Evolutionary conservation across 2,888 invertebrate genomes (phyloP).

Genomic region (Sarcophaga variegata): DNA sequence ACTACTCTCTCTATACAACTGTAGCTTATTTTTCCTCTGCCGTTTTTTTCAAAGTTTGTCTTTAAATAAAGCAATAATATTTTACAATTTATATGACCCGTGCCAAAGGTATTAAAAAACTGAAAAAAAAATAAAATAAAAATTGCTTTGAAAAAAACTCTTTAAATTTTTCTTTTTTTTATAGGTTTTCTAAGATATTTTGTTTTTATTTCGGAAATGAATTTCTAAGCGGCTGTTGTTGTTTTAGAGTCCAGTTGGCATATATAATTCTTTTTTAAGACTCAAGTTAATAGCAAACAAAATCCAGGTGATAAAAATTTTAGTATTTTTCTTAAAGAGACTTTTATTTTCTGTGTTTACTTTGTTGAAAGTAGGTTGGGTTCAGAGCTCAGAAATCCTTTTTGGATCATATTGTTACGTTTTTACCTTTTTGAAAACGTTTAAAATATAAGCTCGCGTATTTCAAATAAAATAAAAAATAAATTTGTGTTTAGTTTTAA

Average conservation of each 20-base stretch:
- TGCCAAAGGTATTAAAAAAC: neutral
- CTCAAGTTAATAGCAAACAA: neutral
- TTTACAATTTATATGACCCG: slow-evolving; percentile 52
- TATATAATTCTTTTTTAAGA: too few species aligned
- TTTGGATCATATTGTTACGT: too few species aligned
- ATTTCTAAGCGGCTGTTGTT: neutral
- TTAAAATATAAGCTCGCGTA: too few species aligned
- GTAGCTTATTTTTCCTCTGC: neutral
- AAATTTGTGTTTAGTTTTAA: too few species aligned
- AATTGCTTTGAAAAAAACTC: too few species aligned
- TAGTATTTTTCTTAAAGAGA: too few species aligned
- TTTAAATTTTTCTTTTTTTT: neutral
- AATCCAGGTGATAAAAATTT: neutral
- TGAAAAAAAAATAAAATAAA: neutral
- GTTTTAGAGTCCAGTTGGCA: slow-evolving; percentile 10
- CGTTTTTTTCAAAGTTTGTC: slow-evolving; percentile 19
- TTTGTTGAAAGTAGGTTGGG: too few species aligned
- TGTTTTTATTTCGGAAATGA: slow-evolving; percentile 33
- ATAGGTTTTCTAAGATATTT: slow-evolving; percentile 22
- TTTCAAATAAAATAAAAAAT: too few species aligned
- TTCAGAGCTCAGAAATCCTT: too few species aligned
- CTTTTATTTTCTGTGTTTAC: too few species aligned
- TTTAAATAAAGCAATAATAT: slow-evolving; percentile 58
- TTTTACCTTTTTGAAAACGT: too few species aligned
- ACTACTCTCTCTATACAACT: slow-evolving; percentile 35